Evolutionary conservation across 2,797 vertebrate genomes (phyloP), one percentile per base, ranked within the genome.

Genomic region (Xenops minutus): DNA sequence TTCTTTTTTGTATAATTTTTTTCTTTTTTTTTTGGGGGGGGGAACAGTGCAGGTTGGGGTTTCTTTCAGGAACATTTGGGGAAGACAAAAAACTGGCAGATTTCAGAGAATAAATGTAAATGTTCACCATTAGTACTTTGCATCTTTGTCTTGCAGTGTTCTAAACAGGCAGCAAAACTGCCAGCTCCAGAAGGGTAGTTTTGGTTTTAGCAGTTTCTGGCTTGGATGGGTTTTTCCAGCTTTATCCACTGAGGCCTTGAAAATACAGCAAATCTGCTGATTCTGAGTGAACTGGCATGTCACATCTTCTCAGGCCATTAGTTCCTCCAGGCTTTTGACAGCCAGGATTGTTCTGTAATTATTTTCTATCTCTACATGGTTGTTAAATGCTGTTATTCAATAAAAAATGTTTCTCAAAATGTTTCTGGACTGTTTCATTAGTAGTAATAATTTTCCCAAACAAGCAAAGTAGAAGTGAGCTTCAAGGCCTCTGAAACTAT

Each of bases 341-440:
- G 73, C 23, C 43, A 73, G 26, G n/a, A 74, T 69, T 78, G 48
- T 78, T 88, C 76, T 92, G 61, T 62, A 88, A 89, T 94, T 91
- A 78, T 69, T 93, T 92, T 62, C 46, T 51, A 52, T 58, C 37
- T 69, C 68, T 62, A 66, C 11, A 10, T 30, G 17, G 29, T 39
- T 62, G 79, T 69, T 92, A 78, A 92, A 78, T 75, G 64, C 32
- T 48, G 14, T 89, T 89, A 73, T 59, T 86, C 66, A 73, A 66
- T 69, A 48, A 10, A 74, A 80, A 92, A 76, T 54, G 3, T 75
- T 88, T 88, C 72, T 71, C 61, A 85, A 63, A 92, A 78, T 69
- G 32, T 92, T 94, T 83, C 73, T 82, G 41, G 26, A 63, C n/a
- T 77, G n/a, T 94, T 93, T 88, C 34, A 64, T 85, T 91, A 78